phyloP scores from a whole-genome alignment of 2,888 invertebrate species.

The Drosophila anceps region DNA sequence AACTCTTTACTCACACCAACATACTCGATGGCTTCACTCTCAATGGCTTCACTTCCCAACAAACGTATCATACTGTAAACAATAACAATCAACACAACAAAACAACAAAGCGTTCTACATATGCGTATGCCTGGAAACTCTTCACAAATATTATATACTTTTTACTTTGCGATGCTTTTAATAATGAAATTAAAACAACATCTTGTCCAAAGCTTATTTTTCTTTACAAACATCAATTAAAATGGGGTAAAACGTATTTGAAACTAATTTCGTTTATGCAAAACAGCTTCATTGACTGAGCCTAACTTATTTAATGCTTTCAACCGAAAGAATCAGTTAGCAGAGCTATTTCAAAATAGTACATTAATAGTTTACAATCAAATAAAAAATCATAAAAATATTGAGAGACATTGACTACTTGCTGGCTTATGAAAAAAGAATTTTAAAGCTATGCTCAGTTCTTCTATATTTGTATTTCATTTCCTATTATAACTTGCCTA shows the following conservation, averaged over 20 bases:
- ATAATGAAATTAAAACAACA: background rate
- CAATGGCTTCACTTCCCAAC: conserved; percentile 7
- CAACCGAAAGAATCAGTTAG: background rate
- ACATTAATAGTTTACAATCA: background rate
- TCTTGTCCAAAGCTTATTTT: no score
- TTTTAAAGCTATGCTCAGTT: background rate
- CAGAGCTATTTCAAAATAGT: background rate
- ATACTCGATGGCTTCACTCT: background rate
- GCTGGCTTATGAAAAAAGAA: background rate
- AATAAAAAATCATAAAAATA: background rate
- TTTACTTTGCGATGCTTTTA: background rate
- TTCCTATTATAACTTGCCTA: no score
- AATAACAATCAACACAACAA: conserved; percentile 45
- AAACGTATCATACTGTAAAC: conserved; percentile 27
- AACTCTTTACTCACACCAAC: conserved; percentile 22
- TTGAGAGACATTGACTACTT: background rate
- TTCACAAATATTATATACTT: background rate
- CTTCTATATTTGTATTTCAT: no score
- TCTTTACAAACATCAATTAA: background rate
- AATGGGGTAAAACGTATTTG: background rate
- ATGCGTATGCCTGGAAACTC: background rate
- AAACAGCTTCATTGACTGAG: background rate
- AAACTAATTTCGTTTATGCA: background rate
- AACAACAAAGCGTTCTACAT: conserved; percentile 37
- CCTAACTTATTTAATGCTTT: background rate